Evolutionary conservation across 1,140 invertebrate species (phyloP).

Genomic region (Apis cerana): DNA sequence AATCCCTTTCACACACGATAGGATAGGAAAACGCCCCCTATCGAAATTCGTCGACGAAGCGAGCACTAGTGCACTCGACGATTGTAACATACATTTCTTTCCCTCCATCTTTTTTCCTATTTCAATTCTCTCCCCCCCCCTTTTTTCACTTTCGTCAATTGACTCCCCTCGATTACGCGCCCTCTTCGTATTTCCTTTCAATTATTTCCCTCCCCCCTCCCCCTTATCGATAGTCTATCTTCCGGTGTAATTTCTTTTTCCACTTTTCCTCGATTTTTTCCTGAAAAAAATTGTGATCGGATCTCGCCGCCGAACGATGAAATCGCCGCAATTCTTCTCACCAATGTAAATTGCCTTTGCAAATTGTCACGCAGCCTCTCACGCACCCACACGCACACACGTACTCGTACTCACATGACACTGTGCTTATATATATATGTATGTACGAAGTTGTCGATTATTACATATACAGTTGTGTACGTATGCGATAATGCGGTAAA

Average conservation of each 20-base stretch:
- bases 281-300: conserved; percentile 19
- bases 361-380: conserved; percentile 45
- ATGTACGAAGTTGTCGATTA: background rate
- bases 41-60: conserved; percentile 35
- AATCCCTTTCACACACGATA: background rate
- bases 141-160: background rate
- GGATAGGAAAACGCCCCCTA: conserved; percentile 11
- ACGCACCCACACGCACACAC: conserved; percentile 24
- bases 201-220: background rate
- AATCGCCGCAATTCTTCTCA: conserved; percentile 5
- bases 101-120: background rate
- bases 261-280: conserved; percentile 10
- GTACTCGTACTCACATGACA: conserved; percentile 1
- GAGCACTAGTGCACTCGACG: background rate
- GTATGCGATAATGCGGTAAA: conserved; percentile 48
- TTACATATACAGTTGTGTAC: conserved; percentile 47
- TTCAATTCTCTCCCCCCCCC: too few relatives aligned
- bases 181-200: background rate
- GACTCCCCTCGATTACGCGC: too few relatives aligned
- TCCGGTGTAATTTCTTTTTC: background rate
- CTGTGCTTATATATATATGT: background rate
- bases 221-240: too few relatives aligned
- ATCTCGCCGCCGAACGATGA: background rate
- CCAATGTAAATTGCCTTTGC: conserved; percentile 25
- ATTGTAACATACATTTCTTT: too few relatives aligned